Evolutionary conservation across 2,888 invertebrate species (phyloP), one percentile per base, ranked within the genome.

Genomic region (Cosmopolites sordidus): DNA sequence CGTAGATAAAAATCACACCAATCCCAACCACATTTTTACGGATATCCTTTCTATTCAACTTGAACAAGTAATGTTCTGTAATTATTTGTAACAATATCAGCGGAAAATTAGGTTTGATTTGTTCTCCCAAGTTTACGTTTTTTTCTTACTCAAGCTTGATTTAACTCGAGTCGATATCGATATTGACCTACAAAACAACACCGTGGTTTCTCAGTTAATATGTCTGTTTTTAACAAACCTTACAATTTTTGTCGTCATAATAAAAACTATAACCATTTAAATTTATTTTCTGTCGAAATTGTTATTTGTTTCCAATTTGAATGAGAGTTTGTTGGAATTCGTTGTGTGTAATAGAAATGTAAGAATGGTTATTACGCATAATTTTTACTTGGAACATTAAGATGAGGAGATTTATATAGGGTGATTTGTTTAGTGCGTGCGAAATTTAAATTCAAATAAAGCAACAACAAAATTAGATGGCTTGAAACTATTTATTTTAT

Each of bases 71-170:
- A 48, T 42, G 22, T 30, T 51, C 51, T 45, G 51, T 51, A 51
- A 51, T 56, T 56, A 56, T 55, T 55, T 55, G 55, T 55, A 51
- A 47, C 55, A 55, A 55, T 55, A 55, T 55, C 50, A 51, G 55
- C 55, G 55, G 55, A 55, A 55, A 55, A 55, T 55, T 55, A 44
- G 55, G 50, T 55, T 55, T 47, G 16, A 38, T 46, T 55, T 54
- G 30, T 54, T 43, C 33, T 30, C 18, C 17, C 37, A 43, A 37
- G 47, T 50, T 51, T 51, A 27, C 46, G 41, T 42, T 42, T 50
- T 52, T 54, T 54, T 47, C 38, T 45, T 5, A 22, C 38, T 50
- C 41, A 54, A 38, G 12, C 11, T 16, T 5, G 11, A 29, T 55
- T 43, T 38, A 17, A 44, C 30, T 43, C 38, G 22, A 51, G 46